phyloP scores from a whole-genome alignment of 2,113 vertebrate genomes.

The Silurus asotus region DNA sequence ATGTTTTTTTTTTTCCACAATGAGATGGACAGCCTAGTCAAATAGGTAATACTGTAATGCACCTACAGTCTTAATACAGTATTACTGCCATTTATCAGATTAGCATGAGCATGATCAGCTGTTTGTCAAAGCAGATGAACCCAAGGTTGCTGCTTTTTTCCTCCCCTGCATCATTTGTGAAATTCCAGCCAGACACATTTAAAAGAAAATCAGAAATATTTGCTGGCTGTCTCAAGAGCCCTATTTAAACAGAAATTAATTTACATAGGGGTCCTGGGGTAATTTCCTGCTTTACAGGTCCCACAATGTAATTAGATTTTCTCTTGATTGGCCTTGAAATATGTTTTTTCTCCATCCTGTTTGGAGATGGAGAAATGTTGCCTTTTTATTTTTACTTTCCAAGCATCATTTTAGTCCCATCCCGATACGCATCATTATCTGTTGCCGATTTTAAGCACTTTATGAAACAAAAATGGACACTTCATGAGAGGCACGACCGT shows the following conservation, averaged over 20 bases:
- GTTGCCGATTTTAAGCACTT: background rate
- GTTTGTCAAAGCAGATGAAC: background rate
- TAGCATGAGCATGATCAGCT: background rate
- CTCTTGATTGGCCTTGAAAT: background rate
- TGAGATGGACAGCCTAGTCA: too few species aligned
- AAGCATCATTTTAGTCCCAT: background rate
- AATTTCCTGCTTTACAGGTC: background rate
- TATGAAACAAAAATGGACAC: background rate
- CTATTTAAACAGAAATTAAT: background rate
- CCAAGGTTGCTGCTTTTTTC: background rate
- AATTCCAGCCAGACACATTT: background rate
- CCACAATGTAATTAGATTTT: background rate
- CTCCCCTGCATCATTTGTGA: background rate
- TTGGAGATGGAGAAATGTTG: background rate
- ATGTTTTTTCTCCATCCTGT: background rate
- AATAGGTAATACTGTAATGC: background rate
- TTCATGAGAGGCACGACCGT: background rate
- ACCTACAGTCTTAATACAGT: background rate
- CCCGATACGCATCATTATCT: background rate
- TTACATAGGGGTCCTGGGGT: background rate
- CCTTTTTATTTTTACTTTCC: too few species aligned
- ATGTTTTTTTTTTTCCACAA: too few species aligned
- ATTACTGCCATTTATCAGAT: background rate
- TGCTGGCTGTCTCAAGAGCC: background rate
- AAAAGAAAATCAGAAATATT: background rate